phyloP scores from a whole-genome alignment of 2,797 vertebrate species.

The Mionectes olivaceus region DNA sequence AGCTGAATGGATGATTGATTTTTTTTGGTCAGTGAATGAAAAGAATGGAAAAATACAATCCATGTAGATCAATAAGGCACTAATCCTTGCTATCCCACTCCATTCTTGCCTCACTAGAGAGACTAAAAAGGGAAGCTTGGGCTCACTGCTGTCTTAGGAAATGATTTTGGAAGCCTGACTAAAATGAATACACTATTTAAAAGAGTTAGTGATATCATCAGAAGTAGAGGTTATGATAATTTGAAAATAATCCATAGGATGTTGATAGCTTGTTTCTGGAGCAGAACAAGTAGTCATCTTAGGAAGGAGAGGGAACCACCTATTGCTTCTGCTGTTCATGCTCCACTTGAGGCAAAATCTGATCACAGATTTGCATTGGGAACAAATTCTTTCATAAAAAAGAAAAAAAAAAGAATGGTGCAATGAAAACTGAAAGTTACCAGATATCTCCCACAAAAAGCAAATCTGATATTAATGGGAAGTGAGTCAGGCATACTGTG shows the following conservation, averaged over 20 bases:
- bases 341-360: not conserved
- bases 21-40: not conserved
- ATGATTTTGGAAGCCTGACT: not conserved
- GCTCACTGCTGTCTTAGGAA: not conserved
- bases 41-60: not conserved
- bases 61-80: not conserved
- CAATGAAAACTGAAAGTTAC: not conserved
- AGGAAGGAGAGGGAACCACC: not conserved
- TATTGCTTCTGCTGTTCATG: not conserved
- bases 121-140: not conserved
- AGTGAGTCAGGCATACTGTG: not conserved
- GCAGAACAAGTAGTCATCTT: not conserved
- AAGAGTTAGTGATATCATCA: not conserved
- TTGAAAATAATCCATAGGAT: not conserved
- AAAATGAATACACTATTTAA: not conserved
- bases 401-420: rapidly evolving
- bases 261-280: not conserved
- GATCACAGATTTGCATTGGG: not conserved
- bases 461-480: not conserved
- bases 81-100: not conserved
- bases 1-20: not conserved
- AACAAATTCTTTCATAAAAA: not conserved
- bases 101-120: not conserved
- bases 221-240: not conserved
- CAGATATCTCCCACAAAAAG: not conserved